Conservation (phyloP, 35 echinoderm and acorn worm genomes). For the Amphiura filiformis region DNA sequence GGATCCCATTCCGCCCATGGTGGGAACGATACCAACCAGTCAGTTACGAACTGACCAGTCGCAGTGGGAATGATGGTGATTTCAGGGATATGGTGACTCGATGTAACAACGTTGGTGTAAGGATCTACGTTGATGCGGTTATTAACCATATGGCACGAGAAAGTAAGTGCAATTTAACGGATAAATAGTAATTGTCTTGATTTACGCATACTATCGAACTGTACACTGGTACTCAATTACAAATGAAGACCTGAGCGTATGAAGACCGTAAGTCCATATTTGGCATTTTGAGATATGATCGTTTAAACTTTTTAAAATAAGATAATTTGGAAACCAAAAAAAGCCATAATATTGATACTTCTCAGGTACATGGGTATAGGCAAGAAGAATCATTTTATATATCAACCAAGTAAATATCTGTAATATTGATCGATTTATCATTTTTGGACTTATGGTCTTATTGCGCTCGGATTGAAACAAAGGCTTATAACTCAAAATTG, state of each 20-base stretch:
- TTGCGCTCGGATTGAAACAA: too few relatives aligned
- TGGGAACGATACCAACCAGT: constrained; percentile 78
- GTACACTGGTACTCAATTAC: background rate
- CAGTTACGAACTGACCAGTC: constrained; percentile 69
- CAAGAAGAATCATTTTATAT: background rate
- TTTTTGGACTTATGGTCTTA: too few relatives aligned
- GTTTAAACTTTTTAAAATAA: too few relatives aligned
- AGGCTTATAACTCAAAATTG: too few relatives aligned
- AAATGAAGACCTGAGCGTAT: background rate
- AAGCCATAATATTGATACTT: too few relatives aligned
- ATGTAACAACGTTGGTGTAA: constrained; percentile 69
- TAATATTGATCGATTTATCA: too few relatives aligned
- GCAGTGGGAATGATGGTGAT: constrained; percentile 57
- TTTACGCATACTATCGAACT: background rate
- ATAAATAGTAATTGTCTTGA: background rate
- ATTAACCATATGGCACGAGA: constrained; percentile 85
- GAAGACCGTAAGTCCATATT: too few relatives aligned
- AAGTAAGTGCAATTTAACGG: too few relatives aligned
- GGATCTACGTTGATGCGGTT: constrained; percentile 77
- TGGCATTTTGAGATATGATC: too few relatives aligned
- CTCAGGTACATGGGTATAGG: too few relatives aligned
- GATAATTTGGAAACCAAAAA: too few relatives aligned
- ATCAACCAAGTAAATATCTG: too few relatives aligned
- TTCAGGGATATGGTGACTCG: constrained; percentile 59
- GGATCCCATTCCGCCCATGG: constrained; percentile 51